Percentiles rank a stretch among this genome's conserved stretches.
These are phyloP conservation scores for Nephrocerus scutellatus DNA, from an alignment of 2,888 invertebrate genomes.

Conservation along the genomic window DNA sequence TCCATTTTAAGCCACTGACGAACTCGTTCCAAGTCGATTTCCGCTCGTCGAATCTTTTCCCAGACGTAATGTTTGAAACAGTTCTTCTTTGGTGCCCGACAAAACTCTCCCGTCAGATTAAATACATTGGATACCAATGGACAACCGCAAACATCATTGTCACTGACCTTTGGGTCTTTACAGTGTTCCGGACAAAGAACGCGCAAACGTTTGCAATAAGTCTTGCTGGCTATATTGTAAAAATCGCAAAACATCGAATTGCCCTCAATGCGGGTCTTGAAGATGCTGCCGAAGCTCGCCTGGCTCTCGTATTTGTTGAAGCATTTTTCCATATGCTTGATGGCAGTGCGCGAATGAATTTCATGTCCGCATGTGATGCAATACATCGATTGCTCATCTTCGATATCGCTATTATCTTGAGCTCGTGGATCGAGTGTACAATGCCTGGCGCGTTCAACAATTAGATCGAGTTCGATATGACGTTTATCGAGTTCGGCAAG, in stretches of 20 bases:
- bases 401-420: constrained; percentile 56
- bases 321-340: constrained; percentile 97
- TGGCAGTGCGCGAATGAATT: constrained; percentile 82
- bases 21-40: constrained; percentile 91
- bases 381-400: constrained; percentile 71
- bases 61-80: constrained; percentile 90
- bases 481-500: constrained; percentile 74
- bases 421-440: constrained; percentile 59
- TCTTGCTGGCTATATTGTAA: constrained; percentile 78
- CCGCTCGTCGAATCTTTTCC: constrained; percentile 90
- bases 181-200: constrained; percentile 97
- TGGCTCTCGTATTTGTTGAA: constrained; percentile 97
- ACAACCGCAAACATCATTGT: constrained; percentile 87
- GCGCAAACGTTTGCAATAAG: constrained; percentile 91
- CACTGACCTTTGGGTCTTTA: constrained; percentile 84
- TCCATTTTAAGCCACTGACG: constrained; percentile 90
- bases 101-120: constrained; percentile 77
- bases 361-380: constrained; percentile 97
- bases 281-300: constrained; percentile 91
- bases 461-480: constrained; percentile 68
- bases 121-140: constrained; percentile 82
- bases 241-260: constrained; percentile 98
- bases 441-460: constrained; percentile 71
- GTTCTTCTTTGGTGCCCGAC: constrained; percentile 76
- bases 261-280: constrained; percentile 88